phyloP scores from a whole-genome alignment of 2,888 invertebrate genomes.

The Adelphocoris suturalis region DNA sequence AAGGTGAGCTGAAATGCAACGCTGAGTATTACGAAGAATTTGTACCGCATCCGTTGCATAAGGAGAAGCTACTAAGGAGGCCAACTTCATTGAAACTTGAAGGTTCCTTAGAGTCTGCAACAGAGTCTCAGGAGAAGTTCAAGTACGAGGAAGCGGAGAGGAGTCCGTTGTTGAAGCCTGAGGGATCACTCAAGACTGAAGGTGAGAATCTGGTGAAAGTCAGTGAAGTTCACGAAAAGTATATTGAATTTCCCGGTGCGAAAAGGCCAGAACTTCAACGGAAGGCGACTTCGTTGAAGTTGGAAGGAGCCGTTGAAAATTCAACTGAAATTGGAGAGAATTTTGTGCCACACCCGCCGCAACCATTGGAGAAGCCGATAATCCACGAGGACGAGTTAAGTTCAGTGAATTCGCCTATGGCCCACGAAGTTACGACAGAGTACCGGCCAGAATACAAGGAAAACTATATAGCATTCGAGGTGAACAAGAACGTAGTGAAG shows the following conservation, averaged over 20 bases:
- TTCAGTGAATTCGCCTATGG: slow-evolving; percentile 51
- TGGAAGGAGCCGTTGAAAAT: slow-evolving; percentile 74
- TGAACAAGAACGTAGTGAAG: slow-evolving; percentile 67
- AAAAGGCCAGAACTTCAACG: slow-evolving; percentile 74
- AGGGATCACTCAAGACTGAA: slow-evolving; percentile 66
- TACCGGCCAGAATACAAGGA: slow-evolving; percentile 72
- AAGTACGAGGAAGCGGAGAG: slow-evolving; percentile 63
- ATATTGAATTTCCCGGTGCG: slow-evolving; percentile 73
- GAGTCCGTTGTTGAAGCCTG: not conserved
- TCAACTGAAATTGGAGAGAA: slow-evolving; percentile 74
- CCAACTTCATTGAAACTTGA: slow-evolving; percentile 74
- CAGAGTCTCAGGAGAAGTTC: slow-evolving; percentile 73
- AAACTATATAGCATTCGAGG: slow-evolving; percentile 73
- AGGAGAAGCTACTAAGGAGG: slow-evolving; percentile 71
- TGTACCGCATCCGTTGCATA: too few species aligned
- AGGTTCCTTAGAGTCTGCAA: slow-evolving; percentile 72
- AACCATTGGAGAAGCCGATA: slow-evolving; percentile 65
- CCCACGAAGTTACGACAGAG: slow-evolving; percentile 63
- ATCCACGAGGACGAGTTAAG: slow-evolving; percentile 43
- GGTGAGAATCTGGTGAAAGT: slow-evolving; percentile 72
- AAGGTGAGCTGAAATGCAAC: slow-evolving; percentile 69
- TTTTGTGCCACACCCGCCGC: slow-evolving; percentile 73
- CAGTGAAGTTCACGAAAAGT: slow-evolving; percentile 74
- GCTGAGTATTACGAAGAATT: slow-evolving; percentile 71
- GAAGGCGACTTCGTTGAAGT: slow-evolving; percentile 74